Base-by-base conservation (phyloP, 1,140 invertebrate species). In the Eurytemora carolleeae region DNA sequence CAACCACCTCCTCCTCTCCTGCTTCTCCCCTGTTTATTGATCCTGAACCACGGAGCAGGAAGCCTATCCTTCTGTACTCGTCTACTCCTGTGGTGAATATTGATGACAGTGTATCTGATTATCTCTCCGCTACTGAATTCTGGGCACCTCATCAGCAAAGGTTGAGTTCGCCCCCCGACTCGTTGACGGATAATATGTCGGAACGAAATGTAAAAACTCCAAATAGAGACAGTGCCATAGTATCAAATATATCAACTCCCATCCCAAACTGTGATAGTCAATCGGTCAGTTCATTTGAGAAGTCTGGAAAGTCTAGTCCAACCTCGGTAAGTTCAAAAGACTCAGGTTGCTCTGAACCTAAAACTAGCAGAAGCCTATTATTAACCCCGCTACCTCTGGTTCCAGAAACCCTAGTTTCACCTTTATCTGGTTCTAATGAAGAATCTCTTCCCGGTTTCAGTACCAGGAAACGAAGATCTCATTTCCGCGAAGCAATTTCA, bases 401-500 rank as follows among this genome's bases (percentile, higher is more conserved):
- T n/a, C 31, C 3, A 17, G 15, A 3, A 16, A n/a, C 22, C 3
- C 12, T 19, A 52, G 12, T 7, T 3, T 22, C 12, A 23, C 56
- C 16, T 3, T 24, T 57, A 22, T 24, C 16, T 7, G 23, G 12
- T 57, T 22, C 12, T 44, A 44, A 44, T 44, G 7, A 44, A 44
- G 31, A 7, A 44, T 44, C 7, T 44, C n/a, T 44, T 57, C 60
- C 60, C 24, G 60, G 60, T 2, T 62, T 62, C 26, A 62, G 60
- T 56, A 57, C 60, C 17, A 62, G 57, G 24, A 17, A 26, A 16
- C 20, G 54, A 62, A 15, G 60, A 24, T 57, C 53, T n/a, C 24
- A 23, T 16, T 62, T 58, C 26, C 53, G 60, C 69, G 85, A 90
- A 67, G 87, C 86, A 53, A 73, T 92, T 3, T 82, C 82, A 66